Evolutionary conservation across 2,797 vertebrate species (phyloP), one percentile per base, ranked within the genome.

Genomic region (Schizothorax lantsangensis): DNA sequence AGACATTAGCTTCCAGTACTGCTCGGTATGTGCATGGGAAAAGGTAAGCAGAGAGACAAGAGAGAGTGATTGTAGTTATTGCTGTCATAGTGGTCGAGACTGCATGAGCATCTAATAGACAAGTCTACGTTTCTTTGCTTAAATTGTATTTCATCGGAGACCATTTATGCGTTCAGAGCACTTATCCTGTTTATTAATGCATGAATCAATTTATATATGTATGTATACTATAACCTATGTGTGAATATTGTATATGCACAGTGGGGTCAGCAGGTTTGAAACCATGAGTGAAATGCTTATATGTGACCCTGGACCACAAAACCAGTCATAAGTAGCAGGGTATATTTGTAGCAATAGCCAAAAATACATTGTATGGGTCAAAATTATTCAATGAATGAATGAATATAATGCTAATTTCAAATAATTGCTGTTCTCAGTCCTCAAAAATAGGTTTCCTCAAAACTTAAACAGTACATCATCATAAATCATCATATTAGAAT

Each of bases 11-110:
- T 94, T 94, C 84, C 94, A 95, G 89, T 91, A 95, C 86, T 95
- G 95, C 89, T 93, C 94, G 26, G 92, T 95, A 90, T 94, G 95
- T 93, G 93, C 95, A 83, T 96, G 95, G 95, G 94, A 95, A 90
- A 95, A 96, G 95, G 96, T 96, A 95, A 95, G 94, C 64, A 14
- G 43, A 49, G n/a, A 15, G 33, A 45, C 21, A 38, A 36, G 43
- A 40, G n/a, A 66, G 64, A 73, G 43, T 38, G 12, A 17, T 52
- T 83, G 40, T 69, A 59, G 89, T 88, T 89, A 85, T 78, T 68
- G 82, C 81, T 91, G 86, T 85, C 45, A 72, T 62, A 69, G 38
- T 57, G 71, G 33, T 59, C 30, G 33, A 72, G 75, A 54, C 57
- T 45, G 59, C 40, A 45, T 66, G 59, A 43, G 52, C 45, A 40